phyloP scores from a whole-genome alignment of 2,888 invertebrate species.

The Antitype chi region DNA sequence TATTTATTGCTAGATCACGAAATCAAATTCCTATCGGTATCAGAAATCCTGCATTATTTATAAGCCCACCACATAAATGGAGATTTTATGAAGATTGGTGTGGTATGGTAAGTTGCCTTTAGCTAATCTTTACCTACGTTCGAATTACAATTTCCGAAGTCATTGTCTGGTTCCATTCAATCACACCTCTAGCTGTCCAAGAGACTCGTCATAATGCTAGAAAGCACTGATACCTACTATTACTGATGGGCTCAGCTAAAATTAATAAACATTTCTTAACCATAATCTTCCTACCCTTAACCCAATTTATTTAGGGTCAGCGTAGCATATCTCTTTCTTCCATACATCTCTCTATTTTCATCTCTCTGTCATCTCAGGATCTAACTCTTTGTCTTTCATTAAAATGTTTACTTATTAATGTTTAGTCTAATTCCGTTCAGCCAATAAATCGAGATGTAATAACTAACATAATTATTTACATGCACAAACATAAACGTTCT shows the following conservation, averaged over 20 bases:
- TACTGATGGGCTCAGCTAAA: background rate
- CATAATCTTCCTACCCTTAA: background rate
- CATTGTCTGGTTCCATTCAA: background rate
- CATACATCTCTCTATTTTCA: background rate
- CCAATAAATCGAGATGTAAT: background rate
- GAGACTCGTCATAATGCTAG: background rate
- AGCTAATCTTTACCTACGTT: background rate
- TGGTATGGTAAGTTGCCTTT: background rate
- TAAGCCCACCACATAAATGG: constrained; percentile 18
- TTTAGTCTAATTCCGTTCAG: background rate
- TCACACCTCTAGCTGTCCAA: background rate
- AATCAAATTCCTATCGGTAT: constrained; percentile 31
- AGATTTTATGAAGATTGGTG: constrained; percentile 9
- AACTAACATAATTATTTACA: constrained; percentile 9
- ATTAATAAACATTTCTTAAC: background rate
- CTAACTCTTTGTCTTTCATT: background rate
- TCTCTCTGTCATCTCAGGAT: too few relatives aligned
- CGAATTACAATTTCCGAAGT: background rate
- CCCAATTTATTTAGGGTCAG: background rate
- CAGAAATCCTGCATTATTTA: constrained; percentile 38
- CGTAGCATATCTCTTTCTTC: background rate
- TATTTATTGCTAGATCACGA: constrained; percentile 37
- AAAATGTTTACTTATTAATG: background rate
- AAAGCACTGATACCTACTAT: background rate
- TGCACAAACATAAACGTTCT: constrained; percentile 9